Percentiles rank a stretch among this genome's conserved stretches.
Conservation (phyloP, 2,113 vertebrate genomes). For the Heterotis niloticus region DNA sequence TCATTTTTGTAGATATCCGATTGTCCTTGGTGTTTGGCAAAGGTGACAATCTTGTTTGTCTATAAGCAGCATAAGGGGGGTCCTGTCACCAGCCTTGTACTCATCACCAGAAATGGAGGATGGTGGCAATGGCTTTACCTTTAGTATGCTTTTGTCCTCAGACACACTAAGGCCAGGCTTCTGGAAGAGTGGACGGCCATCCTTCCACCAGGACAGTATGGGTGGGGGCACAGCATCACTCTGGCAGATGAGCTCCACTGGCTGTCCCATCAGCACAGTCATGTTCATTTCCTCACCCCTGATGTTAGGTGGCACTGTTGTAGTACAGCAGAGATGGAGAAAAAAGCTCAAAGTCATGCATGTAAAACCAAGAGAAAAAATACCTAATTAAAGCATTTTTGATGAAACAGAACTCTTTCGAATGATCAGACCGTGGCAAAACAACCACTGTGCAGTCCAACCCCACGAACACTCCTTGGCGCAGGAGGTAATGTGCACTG, state of each 20-base stretch:
- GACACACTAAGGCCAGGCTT: slow-evolving; percentile 77
- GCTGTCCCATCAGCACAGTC: slow-evolving; percentile 70
- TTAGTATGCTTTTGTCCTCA: slow-evolving; percentile 73
- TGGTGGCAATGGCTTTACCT: slow-evolving; percentile 59
- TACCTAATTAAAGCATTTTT: not conserved
- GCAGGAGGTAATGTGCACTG: not conserved
- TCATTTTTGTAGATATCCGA: not conserved
- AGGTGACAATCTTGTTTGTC: not conserved
- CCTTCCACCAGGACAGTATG: slow-evolving; percentile 77
- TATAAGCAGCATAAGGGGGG: too few relatives aligned
- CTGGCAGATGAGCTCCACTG: slow-evolving; percentile 75
- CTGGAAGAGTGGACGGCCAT: slow-evolving; percentile 75
- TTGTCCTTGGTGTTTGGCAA: not conserved
- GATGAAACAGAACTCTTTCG: not conserved
- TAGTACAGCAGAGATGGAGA: not conserved
- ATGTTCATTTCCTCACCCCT: slow-evolving; percentile 88
- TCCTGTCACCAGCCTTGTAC: not conserved
- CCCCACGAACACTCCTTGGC: slow-evolving; percentile 2
- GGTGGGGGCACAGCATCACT: slow-evolving; percentile 82
- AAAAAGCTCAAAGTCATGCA: not conserved
- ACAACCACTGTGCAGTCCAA: not conserved
- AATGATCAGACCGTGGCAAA: not conserved
- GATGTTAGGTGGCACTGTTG: slow-evolving; percentile 87
- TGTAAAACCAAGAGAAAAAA: not conserved
- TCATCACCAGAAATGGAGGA: not conserved